Base-by-base conservation (phyloP, 2,113 vertebrate species). In the Misgurnus anguillicaudatus region DNA sequence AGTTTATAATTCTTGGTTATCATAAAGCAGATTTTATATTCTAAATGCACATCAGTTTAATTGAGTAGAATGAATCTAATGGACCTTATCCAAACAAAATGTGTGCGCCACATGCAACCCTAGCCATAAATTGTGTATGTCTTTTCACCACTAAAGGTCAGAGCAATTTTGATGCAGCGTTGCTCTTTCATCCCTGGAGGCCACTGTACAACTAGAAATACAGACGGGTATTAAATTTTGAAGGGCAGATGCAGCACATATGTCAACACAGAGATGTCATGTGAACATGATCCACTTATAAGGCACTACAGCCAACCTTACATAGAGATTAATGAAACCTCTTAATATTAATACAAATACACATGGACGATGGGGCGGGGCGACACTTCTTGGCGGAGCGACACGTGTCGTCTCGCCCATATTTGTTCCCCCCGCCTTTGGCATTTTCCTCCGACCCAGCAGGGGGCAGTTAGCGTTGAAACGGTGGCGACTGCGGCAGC, bases 221-320 rank as follows among this genome's bases (percentile, higher is more conserved):
- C 73, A 51, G 73, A 64, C 73, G 53, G 73, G 64, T 76, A 53
- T 64, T 64, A 76, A 24, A 75, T 9, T 24, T 38, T 21, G 60
- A 51, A 75, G 73, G 60, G 73, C 73, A 64, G 64, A 75, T 19
- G 42, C 31, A 38, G 45, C 42, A 53, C 73, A 75, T 75, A 16
- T 76, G 45, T 64, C 73, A 76, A 76, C 60, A 76, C 6, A 17
- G 45, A 63, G 45, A 76, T 76, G 73, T 39, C 73, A 64, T 64
- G 31, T 76, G 45, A 76, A 64, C 73, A 64, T 76, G 17, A 76
- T 76, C 61, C 61, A 64, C 73, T 76, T 53, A 64, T 48, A 53
- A 45, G 45, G 61, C 73, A 53, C 41, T 62, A 62, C 72, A 75
- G 9, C 13, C 68, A n/a, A n/a, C 57, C 16, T 76, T 39, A 64